phyloP scores from a whole-genome alignment of 2,797 vertebrate genomes.

The Paramormyrops hopkinsi region DNA sequence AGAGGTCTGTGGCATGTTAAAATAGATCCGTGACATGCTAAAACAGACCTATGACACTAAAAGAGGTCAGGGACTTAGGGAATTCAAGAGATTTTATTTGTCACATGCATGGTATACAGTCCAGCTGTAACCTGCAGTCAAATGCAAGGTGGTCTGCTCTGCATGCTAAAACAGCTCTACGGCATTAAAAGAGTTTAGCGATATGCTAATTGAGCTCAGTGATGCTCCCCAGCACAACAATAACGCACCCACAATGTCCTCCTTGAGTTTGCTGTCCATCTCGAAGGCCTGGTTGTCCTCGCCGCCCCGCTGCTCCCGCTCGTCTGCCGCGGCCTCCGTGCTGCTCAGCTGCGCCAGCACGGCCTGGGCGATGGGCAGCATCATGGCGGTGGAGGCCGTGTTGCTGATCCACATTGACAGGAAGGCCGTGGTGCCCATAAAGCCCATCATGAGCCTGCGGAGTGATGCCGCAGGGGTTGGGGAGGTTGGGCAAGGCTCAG shows the following conservation, averaged over 20 bases:
- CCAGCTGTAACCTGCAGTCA: background rate
- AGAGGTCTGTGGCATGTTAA: background rate
- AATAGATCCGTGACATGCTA: background rate
- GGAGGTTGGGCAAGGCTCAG: background rate
- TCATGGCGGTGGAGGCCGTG: conserved; percentile 91
- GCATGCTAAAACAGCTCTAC: background rate
- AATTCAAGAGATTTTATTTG: background rate
- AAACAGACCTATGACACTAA: background rate
- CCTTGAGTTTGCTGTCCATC: conserved; percentile 35
- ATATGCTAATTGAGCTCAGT: background rate
- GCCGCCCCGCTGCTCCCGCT: conserved; percentile 34
- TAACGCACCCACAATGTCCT: background rate
- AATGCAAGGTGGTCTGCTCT: background rate
- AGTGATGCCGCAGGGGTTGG: background rate
- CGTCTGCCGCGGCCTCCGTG: conserved; percentile 50
- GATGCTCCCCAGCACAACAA: background rate
- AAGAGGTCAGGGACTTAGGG: background rate
- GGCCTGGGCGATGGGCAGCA: conserved; percentile 82
- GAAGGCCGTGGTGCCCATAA: conserved; percentile 85
- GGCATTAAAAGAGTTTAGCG: background rate
- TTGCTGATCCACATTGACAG: conserved; percentile 99
- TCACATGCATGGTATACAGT: background rate
- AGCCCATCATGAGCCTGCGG: conserved; percentile 82
- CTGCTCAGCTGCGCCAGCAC: conserved; percentile 74
- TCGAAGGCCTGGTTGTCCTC: conserved; percentile 50